Base-by-base conservation (phyloP, 2,797 vertebrate species). In the Gastrophryne carolinensis region DNA sequence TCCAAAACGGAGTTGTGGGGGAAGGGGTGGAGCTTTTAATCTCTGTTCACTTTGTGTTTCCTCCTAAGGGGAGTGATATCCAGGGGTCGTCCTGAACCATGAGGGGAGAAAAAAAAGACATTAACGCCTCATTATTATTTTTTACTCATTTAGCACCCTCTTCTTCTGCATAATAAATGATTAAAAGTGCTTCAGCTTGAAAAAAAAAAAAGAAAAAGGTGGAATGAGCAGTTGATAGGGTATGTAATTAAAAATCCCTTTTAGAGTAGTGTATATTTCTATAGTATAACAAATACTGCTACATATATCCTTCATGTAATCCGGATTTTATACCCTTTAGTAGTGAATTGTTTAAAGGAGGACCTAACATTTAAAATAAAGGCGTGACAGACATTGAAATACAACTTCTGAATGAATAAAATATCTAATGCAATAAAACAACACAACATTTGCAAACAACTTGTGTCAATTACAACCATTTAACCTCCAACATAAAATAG, bases 251-350 rank as follows among this genome's bases (percentile, higher is more conserved):
- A 27, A 6, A 4, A 23, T 54, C 32, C 23, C 17, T 68, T 54
- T 39, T 35, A 52, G 53, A 27, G 1, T 19, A 41, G 52, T 41
- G 50, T 15, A 19, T 4, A 5, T 39, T 27, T 27, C 11, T 12
- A 13, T 3, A 9, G 29, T 4, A 41, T n/a, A 12, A 29, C n/a
- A n/a, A 52, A 10, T 17, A 29, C 49, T 19, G 27, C 39, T 32
- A 41, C 13, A 17, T 12, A 29, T 49, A 19, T 30, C 70, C 58
- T 72, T 72, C 44, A 63, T 72, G 19, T 49, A 64, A 29, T 47
- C 39, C 41, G 11, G 19, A 56, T 32, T 64, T 49, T 11, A 63
- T 8, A 27, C 34, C 21, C 44, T 50, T 62, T 13, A 19, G 23
- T 52, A 72, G 12, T 44, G 29, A 62, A 37, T 9, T 21, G 3